Percentiles rank a stretch among this genome's conserved stretches.
phyloP scores from a whole-genome alignment of 2,113 vertebrate species.

The Thalassoma bifasciatum region DNA sequence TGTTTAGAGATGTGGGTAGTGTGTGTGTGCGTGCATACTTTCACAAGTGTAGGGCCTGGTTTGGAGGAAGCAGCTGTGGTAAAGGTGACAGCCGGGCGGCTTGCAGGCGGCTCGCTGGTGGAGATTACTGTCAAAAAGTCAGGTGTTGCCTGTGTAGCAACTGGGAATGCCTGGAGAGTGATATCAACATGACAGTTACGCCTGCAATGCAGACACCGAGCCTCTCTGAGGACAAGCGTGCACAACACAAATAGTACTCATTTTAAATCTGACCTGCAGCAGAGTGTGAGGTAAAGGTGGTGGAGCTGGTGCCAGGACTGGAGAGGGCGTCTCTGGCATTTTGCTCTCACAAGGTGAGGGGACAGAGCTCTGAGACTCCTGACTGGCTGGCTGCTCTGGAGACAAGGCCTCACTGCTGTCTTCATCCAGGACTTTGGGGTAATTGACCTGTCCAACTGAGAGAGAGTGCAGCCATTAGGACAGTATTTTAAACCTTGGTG shows the following conservation, averaged over 20 bases:
- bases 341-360: slow-evolving; percentile 90
- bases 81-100: slow-evolving; percentile 65
- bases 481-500: too few relatives aligned
- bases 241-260: neutral
- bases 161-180: slow-evolving; percentile 82
- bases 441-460: slow-evolving; percentile 88
- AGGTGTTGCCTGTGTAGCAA: slow-evolving; percentile 76
- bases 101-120: slow-evolving; percentile 68
- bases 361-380: slow-evolving; percentile 92
- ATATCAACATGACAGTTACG: neutral
- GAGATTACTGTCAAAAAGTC: slow-evolving; percentile 89
- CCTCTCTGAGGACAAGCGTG: neutral
- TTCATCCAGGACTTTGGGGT: slow-evolving; percentile 92
- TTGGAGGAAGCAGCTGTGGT: slow-evolving; percentile 82
- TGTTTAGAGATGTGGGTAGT: neutral
- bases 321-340: slow-evolving; percentile 85
- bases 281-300: slow-evolving; percentile 58
- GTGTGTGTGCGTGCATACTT: slow-evolving; percentile 82
- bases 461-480: neutral
- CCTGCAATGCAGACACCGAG: neutral
- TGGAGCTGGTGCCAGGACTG: slow-evolving; percentile 73
- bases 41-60: slow-evolving; percentile 89
- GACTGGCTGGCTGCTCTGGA: slow-evolving; percentile 95
- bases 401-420: slow-evolving; percentile 96
- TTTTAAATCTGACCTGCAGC: slow-evolving; percentile 63